Evolutionary conservation across 1,140 invertebrate species (phyloP), one percentile per base, ranked within the genome.

Genomic region (Ruditapes philippinarum): DNA sequence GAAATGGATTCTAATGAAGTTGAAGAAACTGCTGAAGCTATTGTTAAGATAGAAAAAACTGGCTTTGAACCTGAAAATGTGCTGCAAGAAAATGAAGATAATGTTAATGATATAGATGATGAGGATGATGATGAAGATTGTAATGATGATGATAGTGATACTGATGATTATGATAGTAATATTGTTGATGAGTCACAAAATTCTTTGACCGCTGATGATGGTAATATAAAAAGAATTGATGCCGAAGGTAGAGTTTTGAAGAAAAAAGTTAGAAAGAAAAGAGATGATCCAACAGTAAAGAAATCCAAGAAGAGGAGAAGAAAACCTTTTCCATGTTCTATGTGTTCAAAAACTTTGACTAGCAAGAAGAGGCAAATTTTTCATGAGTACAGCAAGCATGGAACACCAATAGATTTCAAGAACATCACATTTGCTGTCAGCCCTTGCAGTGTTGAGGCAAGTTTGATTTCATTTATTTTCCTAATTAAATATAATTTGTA

Each of bases 341-440:
- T 76, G 14, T 89, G 87, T 62, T 28, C 79, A 33, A 82, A 54
- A 40, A 70, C 79, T 17, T 49, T 89, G 25, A 82, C 87, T 11
- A 89, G 79, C 49, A 38, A 42, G 25, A 89, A 89, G 42, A 25
- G 87, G 22, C 78, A 60, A 14, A 78, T 83, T 22, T 89, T 89
- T 28, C 87, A 89, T 57, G 87, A 89, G 38, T 89, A 68, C 38
- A 89, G 87, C 54, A 89, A 83, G 40, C 87, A 89, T 80, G 87
- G 87, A 28, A 89, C 54, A 40, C 87, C 62, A 31, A 82, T 82
- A 25, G 86, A 88, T 81, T 54, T 51, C 49, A 84, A 84, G 36
- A 70, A 36, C 14, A 40, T 73, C 38, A 84, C 33, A 25, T 88
- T 68, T 60, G 70, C 42, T 36, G 45, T 88, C 54, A 60, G 54